phyloP scores from a whole-genome alignment of 2,797 vertebrate genomes.

The Vireo griseus region DNA sequence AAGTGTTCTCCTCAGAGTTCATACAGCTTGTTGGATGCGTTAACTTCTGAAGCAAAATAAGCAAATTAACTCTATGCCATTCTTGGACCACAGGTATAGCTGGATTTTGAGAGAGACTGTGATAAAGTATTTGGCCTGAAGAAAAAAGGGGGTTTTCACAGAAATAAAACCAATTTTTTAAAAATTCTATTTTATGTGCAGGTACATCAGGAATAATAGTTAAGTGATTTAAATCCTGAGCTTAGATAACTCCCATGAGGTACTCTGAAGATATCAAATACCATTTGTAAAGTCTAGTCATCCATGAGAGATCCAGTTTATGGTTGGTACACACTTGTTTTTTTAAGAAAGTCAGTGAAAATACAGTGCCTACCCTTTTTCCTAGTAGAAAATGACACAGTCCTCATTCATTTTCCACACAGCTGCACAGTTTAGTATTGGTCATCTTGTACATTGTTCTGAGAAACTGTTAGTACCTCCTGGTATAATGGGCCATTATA shows the following conservation, averaged over 20 bases:
- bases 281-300: neutral
- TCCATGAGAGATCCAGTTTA: neutral
- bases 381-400: neutral
- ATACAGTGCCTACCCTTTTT: neutral
- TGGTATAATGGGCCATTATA: slow-evolving; percentile 11
- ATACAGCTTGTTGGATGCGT: neutral
- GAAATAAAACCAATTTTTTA: neutral
- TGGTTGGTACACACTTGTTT: neutral
- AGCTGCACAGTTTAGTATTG: neutral
- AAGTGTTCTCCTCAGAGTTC: neutral
- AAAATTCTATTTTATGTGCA: neutral
- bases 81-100: neutral
- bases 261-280: neutral
- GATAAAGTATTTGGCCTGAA: neutral
- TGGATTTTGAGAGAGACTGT: neutral
- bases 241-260: neutral
- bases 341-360: neutral
- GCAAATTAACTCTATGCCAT: neutral
- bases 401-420: neutral
- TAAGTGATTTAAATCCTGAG: neutral
- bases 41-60: neutral
- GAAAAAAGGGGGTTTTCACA: neutral
- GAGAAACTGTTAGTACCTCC: slow-evolving; percentile 10
- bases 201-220: neutral
- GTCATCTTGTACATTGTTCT: slow-evolving; percentile 26